Percentiles rank a stretch among this genome's conserved stretches.
Conservation (phyloP, 1,140 invertebrate species). For the Glossosoma conforme region DNA sequence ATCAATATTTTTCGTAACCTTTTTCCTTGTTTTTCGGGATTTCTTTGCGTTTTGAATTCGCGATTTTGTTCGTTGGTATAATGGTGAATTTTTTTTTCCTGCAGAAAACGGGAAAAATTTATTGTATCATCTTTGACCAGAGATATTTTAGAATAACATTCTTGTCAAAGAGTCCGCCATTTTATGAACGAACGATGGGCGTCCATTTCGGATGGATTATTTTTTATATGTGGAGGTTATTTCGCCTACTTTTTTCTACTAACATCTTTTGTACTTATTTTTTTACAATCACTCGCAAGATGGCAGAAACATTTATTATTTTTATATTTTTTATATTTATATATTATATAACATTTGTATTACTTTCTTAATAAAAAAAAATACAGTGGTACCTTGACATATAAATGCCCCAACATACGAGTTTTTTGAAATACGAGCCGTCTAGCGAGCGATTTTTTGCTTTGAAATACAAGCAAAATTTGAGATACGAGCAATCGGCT, state of each 20-base stretch:
- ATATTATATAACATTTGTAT: no score
- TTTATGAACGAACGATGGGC: constrained; percentile 27
- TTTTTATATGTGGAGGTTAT: constrained; percentile 13
- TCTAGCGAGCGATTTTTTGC: no score
- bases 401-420: no score
- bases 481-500: no score
- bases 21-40: constrained; percentile 6
- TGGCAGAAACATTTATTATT: no score
- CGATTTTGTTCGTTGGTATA: constrained; percentile 21
- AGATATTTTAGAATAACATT: constrained; percentile 1
- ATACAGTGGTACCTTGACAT: no score
- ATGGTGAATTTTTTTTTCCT: constrained; percentile 4
- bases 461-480: no score
- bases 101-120: neutral
- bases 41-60: neutral
- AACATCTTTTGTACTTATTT: constrained; percentile 3
- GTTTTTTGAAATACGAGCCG: no score
- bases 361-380: no score
- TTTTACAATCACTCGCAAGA: no score
- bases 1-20: constrained; percentile 2
- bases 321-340: no score
- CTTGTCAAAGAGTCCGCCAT: constrained; percentile 4
- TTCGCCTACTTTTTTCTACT: neutral
- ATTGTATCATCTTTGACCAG: constrained; percentile 14
- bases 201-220: constrained; percentile 5